These are phyloP conservation scores for Cottus gobio DNA, from an alignment of 2,113 vertebrate species.

Conservation along the genomic window DNA sequence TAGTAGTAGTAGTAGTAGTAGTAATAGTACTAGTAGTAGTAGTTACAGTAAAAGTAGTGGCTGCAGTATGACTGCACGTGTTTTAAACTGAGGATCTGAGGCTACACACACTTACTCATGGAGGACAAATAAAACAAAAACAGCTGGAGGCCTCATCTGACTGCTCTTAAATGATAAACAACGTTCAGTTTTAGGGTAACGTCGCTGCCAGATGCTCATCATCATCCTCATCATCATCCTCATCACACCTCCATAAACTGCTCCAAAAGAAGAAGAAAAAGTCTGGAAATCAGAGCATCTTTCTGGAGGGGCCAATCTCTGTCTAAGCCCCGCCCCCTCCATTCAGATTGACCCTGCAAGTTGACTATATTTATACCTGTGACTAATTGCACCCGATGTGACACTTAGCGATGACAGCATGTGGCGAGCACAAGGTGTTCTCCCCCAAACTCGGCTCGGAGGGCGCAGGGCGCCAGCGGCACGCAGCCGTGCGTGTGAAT, in stretches of 20 bases:
- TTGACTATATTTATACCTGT: conserved; percentile 74
- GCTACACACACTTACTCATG: background rate
- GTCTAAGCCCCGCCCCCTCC: conserved; percentile 42
- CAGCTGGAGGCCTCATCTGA: conserved; percentile 29
- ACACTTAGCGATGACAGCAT: conserved; percentile 61
- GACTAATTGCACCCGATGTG: conserved; percentile 84
- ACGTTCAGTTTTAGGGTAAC: background rate
- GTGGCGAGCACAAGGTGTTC: conserved; percentile 32
- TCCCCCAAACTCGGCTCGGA: conserved; percentile 12
- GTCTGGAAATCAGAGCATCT: conserved; percentile 32
- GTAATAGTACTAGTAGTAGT: background rate
- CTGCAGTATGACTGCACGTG: background rate
- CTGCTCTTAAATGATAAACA: background rate
- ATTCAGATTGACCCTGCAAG: conserved; percentile 66
- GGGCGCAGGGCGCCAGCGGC: conserved; percentile 1
- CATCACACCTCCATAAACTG: background rate
- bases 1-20: background rate
- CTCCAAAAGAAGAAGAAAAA: background rate
- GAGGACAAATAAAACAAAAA: conserved; percentile 10
- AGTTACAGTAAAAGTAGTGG: background rate
- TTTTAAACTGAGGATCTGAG: background rate
- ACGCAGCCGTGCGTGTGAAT: background rate
- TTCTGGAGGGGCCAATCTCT: conserved; percentile 31
- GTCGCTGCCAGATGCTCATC: conserved; percentile 6
- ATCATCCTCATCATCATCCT: conserved; percentile 23